These are phyloP conservation scores for Lamprologus speciosus DNA, from an alignment of 2,113 vertebrate genomes.

Conservation along the genomic window DNA sequence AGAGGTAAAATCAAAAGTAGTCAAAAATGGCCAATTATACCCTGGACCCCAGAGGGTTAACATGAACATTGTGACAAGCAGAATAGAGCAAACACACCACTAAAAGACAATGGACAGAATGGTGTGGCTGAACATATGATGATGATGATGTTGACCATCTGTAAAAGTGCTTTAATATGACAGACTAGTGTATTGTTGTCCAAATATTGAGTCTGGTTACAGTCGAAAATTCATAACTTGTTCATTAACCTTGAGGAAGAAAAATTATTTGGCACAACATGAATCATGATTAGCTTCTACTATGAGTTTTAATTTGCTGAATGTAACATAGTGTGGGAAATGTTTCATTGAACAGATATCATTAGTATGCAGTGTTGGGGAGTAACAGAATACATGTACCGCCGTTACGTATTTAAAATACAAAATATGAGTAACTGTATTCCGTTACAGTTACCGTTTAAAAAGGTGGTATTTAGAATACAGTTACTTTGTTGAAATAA, in stretches of 20 bases:
- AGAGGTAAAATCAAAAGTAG: background rate
- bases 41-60: background rate
- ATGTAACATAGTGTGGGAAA: background rate
- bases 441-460: no score
- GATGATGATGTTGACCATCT: background rate
- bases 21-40: background rate
- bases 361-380: no score
- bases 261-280: background rate
- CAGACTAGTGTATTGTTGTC: background rate
- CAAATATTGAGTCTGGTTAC: background rate
- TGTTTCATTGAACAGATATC: background rate
- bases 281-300: background rate
- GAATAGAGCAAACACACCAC: background rate
- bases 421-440: no score
- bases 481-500: no score
- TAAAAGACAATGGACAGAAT: background rate
- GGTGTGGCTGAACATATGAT: rapidly evolving
- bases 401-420: no score
- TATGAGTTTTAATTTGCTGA: background rate
- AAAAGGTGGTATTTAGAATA: no score
- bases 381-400: no score
- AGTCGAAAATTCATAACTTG: background rate
- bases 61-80: background rate
- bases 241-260: background rate
- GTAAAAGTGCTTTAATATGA: background rate